Evolutionary conservation across 2,797 vertebrate species (phyloP), one percentile per base, ranked within the genome.

Genomic region (Dryobates pubescens): DNA sequence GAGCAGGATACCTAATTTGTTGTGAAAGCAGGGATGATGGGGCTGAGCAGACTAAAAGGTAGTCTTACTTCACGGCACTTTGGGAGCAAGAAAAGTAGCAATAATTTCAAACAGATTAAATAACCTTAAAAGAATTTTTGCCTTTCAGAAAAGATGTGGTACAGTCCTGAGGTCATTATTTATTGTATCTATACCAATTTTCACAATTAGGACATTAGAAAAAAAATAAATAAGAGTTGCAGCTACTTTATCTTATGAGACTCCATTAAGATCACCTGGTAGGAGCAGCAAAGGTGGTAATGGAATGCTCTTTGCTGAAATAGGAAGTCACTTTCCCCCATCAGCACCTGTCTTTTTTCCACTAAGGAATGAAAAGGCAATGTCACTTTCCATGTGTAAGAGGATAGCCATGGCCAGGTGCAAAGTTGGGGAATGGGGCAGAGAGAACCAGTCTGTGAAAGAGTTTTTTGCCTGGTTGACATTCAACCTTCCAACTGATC

Each of bases 1-100:
- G 85, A 92, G 63, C 77, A 75, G n/a, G 32, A 59, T 75, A 74
- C 80, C 82, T 92, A 79, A 86, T 94, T 92, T 82, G 81, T 82
- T 90, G 43, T 90, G 85, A 93, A 88, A 49, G 36, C 49, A 73
- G 56, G 79, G 68, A 53, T 86, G 77, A 81, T 82, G 74, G 63
- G 67, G 5, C 79, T 85, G 63, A 93, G 65, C 38, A 89, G 57
- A 76, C 67, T 89, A 64, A 82, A 93, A 58, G 0, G 4, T 72
- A 89, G 64, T 76, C 53, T 91, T 80, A 85, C 73, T 88, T 63
- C 72, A 64, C 36, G 32, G 59, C 32, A 63, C 89, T 95, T 89
- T 68, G 45, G 20, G 23, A 87, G 23, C 23, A 92, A 86, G 45
- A 89, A 92, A 87, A 86, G 23, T 22, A 75, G 36, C 30, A 83